Evolutionary conservation across 2,797 vertebrate genomes (phyloP).

Genomic region (Astyanax mexicanus): DNA sequence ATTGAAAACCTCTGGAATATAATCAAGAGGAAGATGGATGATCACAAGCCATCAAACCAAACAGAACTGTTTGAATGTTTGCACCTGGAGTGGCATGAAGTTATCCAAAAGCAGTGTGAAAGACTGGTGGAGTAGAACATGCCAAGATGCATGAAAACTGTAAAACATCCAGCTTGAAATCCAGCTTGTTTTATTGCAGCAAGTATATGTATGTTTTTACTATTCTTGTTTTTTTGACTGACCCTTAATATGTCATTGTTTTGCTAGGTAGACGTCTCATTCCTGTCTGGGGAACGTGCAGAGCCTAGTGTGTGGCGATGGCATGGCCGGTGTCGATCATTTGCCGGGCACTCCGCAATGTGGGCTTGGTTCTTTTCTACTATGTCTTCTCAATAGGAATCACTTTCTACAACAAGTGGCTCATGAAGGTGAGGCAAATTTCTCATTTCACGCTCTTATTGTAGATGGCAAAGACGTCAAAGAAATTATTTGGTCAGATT

Average conservation of each 20-base stretch:
- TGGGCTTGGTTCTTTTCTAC: slow-evolving; percentile 87
- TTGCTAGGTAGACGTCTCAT: slow-evolving; percentile 9
- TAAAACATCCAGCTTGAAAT: no score
- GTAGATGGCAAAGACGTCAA: neutral
- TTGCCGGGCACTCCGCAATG: slow-evolving; percentile 76
- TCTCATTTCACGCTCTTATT: neutral
- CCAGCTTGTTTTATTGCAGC: neutral
- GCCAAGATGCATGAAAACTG: no score
- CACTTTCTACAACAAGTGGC: slow-evolving; percentile 97
- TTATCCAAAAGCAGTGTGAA: no score
- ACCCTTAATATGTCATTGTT: neutral
- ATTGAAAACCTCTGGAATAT: no score
- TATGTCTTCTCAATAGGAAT: slow-evolving; percentile 94
- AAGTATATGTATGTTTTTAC: no score
- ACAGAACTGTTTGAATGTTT: no score
- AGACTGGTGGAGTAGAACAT: no score
- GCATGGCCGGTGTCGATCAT: slow-evolving; percentile 73
- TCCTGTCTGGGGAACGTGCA: neutral
- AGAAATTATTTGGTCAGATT: no score
- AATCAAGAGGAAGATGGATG: no score
- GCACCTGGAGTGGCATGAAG: no score
- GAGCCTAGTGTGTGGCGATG: slow-evolving; percentile 61
- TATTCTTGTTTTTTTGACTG: neutral
- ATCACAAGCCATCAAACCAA: no score
- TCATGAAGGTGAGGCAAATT: slow-evolving; percentile 82